These are phyloP conservation scores for Corvus moneduloides DNA, from an alignment of 2,113 vertebrate species.

Conservation along the genomic window DNA sequence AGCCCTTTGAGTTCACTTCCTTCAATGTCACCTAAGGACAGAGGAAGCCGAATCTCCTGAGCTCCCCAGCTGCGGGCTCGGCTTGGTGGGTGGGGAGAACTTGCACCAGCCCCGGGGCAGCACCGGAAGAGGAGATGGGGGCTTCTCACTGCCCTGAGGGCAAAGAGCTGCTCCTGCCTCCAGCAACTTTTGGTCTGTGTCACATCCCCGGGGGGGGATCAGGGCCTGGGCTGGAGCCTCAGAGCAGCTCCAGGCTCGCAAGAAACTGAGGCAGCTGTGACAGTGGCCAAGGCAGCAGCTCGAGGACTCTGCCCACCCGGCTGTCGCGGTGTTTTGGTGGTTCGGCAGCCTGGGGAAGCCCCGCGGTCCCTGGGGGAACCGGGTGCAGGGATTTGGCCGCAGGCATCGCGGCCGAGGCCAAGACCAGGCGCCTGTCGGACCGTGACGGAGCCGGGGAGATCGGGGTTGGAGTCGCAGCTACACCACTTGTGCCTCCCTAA, in stretches of 20 bases:
- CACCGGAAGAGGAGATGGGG: fast-evolving
- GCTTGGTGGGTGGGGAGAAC: not conserved
- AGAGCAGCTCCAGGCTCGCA: not conserved
- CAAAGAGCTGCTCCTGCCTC: not conserved
- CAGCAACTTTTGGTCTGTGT: not conserved
- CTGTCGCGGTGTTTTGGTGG: fast-evolving
- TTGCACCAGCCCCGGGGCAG: not conserved
- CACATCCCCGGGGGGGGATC: fast-evolving
- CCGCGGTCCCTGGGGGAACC: not conserved
- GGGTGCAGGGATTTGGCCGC: not conserved
- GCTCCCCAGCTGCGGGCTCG: not conserved
- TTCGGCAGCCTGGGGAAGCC: not conserved
- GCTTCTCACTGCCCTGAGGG: not conserved
- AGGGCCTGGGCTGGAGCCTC: not conserved
- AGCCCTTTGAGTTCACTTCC: not conserved
- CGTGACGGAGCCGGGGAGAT: fast-evolving
- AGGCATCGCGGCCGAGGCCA: not conserved
- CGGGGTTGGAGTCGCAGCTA: fast-evolving
- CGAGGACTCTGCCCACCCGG: not conserved
- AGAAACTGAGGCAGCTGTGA: not conserved
- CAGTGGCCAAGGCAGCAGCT: not conserved
- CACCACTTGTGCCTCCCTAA: not conserved
- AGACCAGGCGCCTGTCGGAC: too few species aligned
- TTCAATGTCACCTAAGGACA: not conserved
- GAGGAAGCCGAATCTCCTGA: not conserved